Conservation (phyloP, 2,888 invertebrate species). For the Nemurella pictetii region DNA sequence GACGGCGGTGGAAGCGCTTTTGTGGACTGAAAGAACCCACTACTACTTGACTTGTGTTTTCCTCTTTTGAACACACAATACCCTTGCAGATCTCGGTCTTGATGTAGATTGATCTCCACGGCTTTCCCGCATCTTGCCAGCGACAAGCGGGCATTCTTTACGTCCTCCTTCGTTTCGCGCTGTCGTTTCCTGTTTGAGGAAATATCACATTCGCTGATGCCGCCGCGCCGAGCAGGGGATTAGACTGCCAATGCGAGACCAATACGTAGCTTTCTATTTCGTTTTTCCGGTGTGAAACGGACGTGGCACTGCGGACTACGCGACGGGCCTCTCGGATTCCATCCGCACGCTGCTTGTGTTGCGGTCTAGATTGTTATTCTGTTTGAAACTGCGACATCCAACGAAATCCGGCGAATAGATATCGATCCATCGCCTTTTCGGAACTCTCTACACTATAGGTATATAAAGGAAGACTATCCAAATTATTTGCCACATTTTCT, state of each 20-base stretch:
- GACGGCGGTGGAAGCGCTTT: neutral
- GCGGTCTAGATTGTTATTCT: neutral
- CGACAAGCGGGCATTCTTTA: neutral
- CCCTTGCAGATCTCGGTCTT: neutral
- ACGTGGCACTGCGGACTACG: neutral
- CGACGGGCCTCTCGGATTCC: neutral
- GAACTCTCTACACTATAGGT: neutral
- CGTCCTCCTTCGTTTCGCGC: neutral
- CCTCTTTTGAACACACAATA: neutral
- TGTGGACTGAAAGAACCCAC: slow-evolving; percentile 6
- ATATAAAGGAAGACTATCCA: neutral
- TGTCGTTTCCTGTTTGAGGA: slow-evolving; percentile 10
- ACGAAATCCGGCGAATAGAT: neutral
- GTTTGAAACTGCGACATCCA: neutral
- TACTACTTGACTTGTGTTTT: slow-evolving; percentile 7
- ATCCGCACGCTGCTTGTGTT: neutral
- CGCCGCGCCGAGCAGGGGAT: neutral
- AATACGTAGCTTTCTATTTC: neutral
- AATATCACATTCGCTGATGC: neutral
- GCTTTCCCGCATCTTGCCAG: neutral
- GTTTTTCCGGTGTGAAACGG: neutral
- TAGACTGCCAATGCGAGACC: neutral
- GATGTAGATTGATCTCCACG: slow-evolving; percentile 14
- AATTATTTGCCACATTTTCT: neutral
- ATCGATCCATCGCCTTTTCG: neutral